Conservation (phyloP, 2,113 vertebrate genomes). For the Andinoacara biseriatus region DNA sequence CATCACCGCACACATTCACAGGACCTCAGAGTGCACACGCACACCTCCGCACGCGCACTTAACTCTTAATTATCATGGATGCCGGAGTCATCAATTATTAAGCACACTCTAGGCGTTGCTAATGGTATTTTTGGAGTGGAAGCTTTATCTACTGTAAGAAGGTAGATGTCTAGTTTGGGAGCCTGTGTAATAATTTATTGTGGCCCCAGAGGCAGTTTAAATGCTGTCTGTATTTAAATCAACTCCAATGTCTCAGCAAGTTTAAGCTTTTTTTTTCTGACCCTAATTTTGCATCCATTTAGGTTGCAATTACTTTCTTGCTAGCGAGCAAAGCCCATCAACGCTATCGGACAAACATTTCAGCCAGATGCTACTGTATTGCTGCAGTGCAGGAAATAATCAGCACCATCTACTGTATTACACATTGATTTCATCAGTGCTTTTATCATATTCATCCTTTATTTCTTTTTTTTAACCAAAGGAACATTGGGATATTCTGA, state of each 20-base stretch:
- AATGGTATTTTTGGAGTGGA: slow-evolving; percentile 73
- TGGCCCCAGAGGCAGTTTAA: slow-evolving; percentile 61
- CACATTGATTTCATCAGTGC: slow-evolving; percentile 54
- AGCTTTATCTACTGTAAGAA: slow-evolving; percentile 74
- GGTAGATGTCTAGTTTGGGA: slow-evolving; percentile 70
- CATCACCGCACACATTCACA: slow-evolving; percentile 21
- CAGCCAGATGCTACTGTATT: slow-evolving; percentile 34
- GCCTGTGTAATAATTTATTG: slow-evolving; percentile 71
- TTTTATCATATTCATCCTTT: slow-evolving; percentile 19
- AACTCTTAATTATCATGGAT: slow-evolving; percentile 75
- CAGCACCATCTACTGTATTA: slow-evolving; percentile 17
- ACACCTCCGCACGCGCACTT: slow-evolving; percentile 45
- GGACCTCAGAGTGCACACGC: slow-evolving; percentile 9
- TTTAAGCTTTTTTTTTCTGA: slow-evolving; percentile 45
- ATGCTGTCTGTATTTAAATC: slow-evolving; percentile 72
- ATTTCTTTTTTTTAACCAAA: neutral
- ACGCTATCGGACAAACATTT: slow-evolving; percentile 28
- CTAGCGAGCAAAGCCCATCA: neutral
- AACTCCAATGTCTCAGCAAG: slow-evolving; percentile 52
- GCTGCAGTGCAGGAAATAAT: slow-evolving; percentile 10
- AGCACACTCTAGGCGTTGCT: slow-evolving; percentile 67
- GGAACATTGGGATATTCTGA: slow-evolving; percentile 21
- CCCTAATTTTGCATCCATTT: slow-evolving; percentile 38
- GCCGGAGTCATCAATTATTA: slow-evolving; percentile 71
- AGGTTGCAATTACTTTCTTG: slow-evolving; percentile 25